Evolutionary conservation across 1,140 invertebrate genomes (phyloP).

Genomic region (Rhysida immarginata): DNA sequence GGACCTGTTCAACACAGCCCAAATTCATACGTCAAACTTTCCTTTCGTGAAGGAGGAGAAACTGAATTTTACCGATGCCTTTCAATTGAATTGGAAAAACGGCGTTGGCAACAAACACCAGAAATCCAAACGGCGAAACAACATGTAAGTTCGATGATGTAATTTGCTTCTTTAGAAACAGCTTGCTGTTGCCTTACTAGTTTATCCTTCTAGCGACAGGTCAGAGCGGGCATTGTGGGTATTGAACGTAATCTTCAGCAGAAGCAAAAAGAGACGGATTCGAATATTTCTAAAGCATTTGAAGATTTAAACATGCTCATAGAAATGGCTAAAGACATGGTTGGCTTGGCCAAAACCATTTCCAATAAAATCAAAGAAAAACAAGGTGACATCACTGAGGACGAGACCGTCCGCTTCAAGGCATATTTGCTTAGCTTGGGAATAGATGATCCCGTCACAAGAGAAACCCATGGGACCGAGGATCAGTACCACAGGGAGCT

Average conservation of each 20-base stretch:
- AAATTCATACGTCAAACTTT: conserved; percentile 63
- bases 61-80: conserved; percentile 41
- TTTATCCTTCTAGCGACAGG: conserved; percentile 38
- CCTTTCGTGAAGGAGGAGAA: conserved; percentile 70
- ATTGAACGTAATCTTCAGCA: conserved; percentile 85
- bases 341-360: conserved; percentile 75
- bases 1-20: conserved; percentile 55
- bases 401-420: conserved; percentile 92
- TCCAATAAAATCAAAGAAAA: conserved; percentile 85
- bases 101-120: conserved; percentile 29
- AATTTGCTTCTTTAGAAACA: no score
- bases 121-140: conserved; percentile 9
- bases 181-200: conserved; percentile 20
- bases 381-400: conserved; percentile 90
- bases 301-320: conserved; percentile 89
- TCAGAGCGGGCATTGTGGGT: conserved; percentile 78
- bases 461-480: conserved; percentile 67
- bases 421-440: conserved; percentile 90
- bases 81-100: conserved; percentile 28
- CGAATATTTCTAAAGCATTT: conserved; percentile 82
- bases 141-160: neutral
- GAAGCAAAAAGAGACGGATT: conserved; percentile 74
- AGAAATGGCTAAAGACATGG: conserved; percentile 95
- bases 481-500: conserved; percentile 74
- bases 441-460: conserved; percentile 91